A percentile compares a stretch with the other conserved stretches of the same genome.
Evolutionary conservation across 53 echinoderm and acorn worm genomes (phyloP).

Genomic region (Echinarachnius parma): DNA sequence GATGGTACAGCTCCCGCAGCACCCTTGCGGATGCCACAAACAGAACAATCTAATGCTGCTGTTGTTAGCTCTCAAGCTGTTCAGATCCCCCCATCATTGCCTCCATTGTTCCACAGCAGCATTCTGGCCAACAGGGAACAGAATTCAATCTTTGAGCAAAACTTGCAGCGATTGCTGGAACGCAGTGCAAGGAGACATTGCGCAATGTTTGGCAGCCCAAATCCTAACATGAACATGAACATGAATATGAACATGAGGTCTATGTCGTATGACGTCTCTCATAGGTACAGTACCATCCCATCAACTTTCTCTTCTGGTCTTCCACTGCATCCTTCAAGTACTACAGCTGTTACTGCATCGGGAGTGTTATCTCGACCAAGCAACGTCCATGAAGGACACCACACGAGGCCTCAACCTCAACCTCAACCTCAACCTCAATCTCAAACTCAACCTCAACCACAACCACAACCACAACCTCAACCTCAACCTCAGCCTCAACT

Average conservation of each 20-base stretch:
- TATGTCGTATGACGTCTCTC: constrained; percentile 24
- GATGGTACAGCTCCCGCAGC: neutral
- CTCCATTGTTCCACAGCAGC: constrained; percentile 41
- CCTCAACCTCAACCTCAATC: too few relatives aligned
- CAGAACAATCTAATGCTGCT: neutral
- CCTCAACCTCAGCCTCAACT: neutral
- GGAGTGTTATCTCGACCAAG: neutral
- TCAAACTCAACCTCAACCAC: constrained; percentile 5
- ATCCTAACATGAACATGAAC: too few relatives aligned
- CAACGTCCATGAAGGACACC: too few relatives aligned
- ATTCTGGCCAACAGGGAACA: constrained; percentile 38
- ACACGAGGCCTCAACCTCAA: too few relatives aligned
- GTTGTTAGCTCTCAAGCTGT: constrained; percentile 3
- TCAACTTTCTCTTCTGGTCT: constrained; percentile 4
- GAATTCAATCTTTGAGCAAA: constrained; percentile 32
- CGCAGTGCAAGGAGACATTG: constrained; percentile 34
- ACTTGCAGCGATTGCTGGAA: constrained; percentile 29
- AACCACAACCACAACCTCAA: constrained; percentile 6
- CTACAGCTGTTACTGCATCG: neutral
- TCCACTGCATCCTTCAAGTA: constrained; percentile 12
- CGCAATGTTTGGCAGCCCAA: constrained; percentile 6
- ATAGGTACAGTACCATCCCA: constrained; percentile 1
- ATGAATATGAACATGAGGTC: constrained; percentile 13
- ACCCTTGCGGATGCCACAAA: constrained; percentile 25
- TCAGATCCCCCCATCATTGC: constrained; percentile 13